Conservation (phyloP, 1,140 invertebrate species). For the Trialeurodes vaporariorum region DNA sequence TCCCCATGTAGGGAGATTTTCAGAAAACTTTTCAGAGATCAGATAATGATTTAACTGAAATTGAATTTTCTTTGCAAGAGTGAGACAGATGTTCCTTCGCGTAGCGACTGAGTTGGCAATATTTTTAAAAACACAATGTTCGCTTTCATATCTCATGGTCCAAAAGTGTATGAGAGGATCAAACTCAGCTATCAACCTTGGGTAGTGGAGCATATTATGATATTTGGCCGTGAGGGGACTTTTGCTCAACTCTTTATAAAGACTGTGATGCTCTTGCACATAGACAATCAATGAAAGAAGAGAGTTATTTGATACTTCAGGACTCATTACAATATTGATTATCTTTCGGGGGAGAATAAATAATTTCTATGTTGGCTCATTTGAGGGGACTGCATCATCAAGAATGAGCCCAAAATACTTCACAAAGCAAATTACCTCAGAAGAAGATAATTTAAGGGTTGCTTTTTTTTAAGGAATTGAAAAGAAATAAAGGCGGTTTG, state of each 20-base stretch:
- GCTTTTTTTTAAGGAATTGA: constrained; percentile 13
- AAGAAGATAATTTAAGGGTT: constrained; percentile 21
- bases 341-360: constrained; percentile 23
- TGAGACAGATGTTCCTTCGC: neutral
- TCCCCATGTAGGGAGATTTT: no score
- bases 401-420: constrained; percentile 20
- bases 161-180: neutral
- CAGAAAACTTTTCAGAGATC: no score
- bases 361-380: constrained; percentile 22
- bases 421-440: constrained; percentile 24
- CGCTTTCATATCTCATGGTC: neutral
- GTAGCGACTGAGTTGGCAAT: neutral
- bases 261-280: neutral
- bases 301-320: neutral
- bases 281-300: neutral
- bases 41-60: neutral
- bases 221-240: neutral
- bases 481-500: neutral
- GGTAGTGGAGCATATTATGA: neutral
- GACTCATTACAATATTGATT: constrained; percentile 19
- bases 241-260: neutral
- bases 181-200: neutral
- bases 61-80: neutral
- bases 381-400: constrained; percentile 23
- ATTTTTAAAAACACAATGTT: neutral